A percentile compares a stretch with the other conserved stretches of the same genome.
Evolutionary conservation across 2,888 invertebrate genomes (phyloP).

Genomic region (Stictocephala bisonia): DNA sequence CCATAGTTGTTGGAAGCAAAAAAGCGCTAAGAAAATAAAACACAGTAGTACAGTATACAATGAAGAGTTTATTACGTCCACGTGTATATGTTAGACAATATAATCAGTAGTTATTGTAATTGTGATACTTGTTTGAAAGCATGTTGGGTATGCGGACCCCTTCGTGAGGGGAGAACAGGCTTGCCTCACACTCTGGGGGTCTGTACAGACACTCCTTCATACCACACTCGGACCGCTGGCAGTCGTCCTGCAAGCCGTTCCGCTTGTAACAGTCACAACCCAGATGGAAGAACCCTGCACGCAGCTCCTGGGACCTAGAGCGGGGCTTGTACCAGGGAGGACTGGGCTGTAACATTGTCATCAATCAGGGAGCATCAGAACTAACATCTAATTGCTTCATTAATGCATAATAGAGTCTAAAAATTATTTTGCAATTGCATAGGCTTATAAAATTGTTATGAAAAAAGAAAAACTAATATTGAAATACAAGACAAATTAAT

Average conservation of each 20-base stretch:
- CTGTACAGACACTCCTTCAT: neutral
- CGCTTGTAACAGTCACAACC: slow-evolving; percentile 72
- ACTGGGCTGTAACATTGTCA: slow-evolving; percentile 51
- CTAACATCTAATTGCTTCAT: too few relatives aligned
- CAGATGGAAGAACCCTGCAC: slow-evolving; percentile 69
- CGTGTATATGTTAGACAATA: too few relatives aligned
- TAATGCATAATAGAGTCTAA: too few relatives aligned
- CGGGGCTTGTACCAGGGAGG: slow-evolving; percentile 54
- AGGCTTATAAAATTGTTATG: too few relatives aligned
- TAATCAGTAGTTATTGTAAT: slow-evolving; percentile 22
- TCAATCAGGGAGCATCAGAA: neutral
- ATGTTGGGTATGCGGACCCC: slow-evolving; percentile 31
- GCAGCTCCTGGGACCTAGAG: slow-evolving; percentile 65
- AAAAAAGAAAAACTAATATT: too few relatives aligned
- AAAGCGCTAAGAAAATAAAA: too few relatives aligned
- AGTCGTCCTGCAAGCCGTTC: slow-evolving; percentile 70
- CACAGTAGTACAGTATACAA: too few relatives aligned
- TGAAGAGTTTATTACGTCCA: too few relatives aligned
- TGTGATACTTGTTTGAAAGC: slow-evolving; percentile 26
- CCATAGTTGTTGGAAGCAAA: too few relatives aligned
- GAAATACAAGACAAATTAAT: too few relatives aligned
- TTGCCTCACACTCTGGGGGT: slow-evolving; percentile 19
- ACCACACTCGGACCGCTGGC: slow-evolving; percentile 11
- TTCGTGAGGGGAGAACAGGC: slow-evolving; percentile 19
- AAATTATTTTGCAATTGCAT: too few relatives aligned